A percentile compares a stretch with the other conserved stretches of the same genome.
Conservation (phyloP, 2,113 vertebrate species). For the Cariama cristata region DNA sequence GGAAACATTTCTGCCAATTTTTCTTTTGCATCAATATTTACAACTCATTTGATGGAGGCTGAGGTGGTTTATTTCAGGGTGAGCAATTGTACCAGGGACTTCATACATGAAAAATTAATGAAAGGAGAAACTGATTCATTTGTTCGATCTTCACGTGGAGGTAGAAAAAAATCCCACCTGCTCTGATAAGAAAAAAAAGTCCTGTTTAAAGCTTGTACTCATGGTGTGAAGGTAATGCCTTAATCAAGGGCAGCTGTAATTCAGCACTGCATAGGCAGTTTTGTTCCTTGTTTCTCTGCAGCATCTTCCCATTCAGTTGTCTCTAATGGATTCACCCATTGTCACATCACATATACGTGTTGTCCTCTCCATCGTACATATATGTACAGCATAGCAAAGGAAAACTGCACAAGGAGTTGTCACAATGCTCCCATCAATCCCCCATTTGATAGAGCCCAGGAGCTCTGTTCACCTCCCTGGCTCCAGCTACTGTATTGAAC, state of each 20-base stretch:
- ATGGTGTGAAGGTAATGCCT: background rate
- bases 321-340: background rate
- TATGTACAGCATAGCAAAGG: background rate
- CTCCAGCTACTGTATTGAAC: background rate
- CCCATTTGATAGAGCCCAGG: background rate
- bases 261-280: background rate
- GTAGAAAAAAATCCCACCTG: background rate
- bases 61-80: background rate
- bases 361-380: fast-evolving
- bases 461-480: background rate
- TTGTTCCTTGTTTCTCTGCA: background rate
- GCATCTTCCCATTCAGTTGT: background rate
- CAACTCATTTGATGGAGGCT: background rate
- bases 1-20: background rate
- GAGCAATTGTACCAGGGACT: background rate
- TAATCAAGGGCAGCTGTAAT: background rate
- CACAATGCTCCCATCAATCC: background rate
- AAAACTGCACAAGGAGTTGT: background rate
- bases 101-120: background rate
- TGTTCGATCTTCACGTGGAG: background rate
- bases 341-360: background rate
- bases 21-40: background rate
- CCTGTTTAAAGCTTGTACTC: background rate
- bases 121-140: background rate
- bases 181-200: background rate